Evolutionary conservation across 2,888 invertebrate genomes (phyloP).

Genomic region (Orthosia cruda): DNA sequence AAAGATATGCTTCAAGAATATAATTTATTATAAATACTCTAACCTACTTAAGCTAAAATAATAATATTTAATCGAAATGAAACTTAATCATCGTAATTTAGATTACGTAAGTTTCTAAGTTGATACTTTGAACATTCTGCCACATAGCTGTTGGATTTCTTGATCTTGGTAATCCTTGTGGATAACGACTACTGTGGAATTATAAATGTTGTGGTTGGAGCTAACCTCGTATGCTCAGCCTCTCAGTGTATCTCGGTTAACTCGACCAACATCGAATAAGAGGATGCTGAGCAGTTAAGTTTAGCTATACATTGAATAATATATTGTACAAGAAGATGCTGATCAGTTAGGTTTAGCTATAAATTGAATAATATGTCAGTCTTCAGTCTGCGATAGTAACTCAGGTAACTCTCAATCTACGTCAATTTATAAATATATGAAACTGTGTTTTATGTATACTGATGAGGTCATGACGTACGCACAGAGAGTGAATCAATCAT

Average conservation of each 20-base stretch:
- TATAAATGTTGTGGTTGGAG: slow-evolving; percentile 15
- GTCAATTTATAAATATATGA: too few relatives aligned
- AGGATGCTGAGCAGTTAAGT: slow-evolving; percentile 7
- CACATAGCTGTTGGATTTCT: not conserved
- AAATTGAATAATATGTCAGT: slow-evolving; percentile 9
- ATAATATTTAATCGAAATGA: too few relatives aligned
- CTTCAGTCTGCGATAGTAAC: not conserved
- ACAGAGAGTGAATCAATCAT: too few relatives aligned
- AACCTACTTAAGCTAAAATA: too few relatives aligned
- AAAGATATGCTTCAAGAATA: too few relatives aligned
- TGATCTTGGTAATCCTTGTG: slow-evolving; percentile 14
- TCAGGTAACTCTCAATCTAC: not conserved
- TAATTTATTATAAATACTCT: too few relatives aligned
- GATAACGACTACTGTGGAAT: slow-evolving; percentile 25
- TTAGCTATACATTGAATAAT: slow-evolving; percentile 12
- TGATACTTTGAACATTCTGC: not conserved
- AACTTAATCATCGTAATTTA: too few relatives aligned
- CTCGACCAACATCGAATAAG: slow-evolving; percentile 11
- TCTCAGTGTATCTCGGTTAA: slow-evolving; percentile 17
- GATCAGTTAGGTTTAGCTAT: slow-evolving; percentile 15
- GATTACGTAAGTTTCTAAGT: not conserved
- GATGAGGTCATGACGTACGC: too few relatives aligned
- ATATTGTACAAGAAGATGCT: slow-evolving; percentile 3
- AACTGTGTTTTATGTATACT: too few relatives aligned
- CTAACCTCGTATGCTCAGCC: slow-evolving; percentile 7